Evolutionary conservation across 2,888 invertebrate genomes (phyloP).

Genomic region (Volucella zonaria): DNA sequence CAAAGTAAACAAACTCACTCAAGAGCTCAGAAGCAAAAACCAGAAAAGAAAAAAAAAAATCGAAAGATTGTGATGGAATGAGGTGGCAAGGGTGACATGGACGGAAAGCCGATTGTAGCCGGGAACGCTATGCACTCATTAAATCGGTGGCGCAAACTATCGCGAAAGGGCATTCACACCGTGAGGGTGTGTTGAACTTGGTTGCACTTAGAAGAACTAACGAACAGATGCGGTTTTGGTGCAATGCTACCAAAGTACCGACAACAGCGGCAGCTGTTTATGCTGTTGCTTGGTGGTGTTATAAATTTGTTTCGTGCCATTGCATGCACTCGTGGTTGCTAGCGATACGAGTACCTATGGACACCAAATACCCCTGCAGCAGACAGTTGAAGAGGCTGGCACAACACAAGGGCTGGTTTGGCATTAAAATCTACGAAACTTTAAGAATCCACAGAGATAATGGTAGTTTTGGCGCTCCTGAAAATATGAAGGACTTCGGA

Average conservation of each 20-base stretch:
- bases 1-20: slow-evolving; percentile 64
- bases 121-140: slow-evolving; percentile 70
- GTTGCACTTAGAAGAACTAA: slow-evolving; percentile 36
- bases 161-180: slow-evolving; percentile 72
- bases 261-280: slow-evolving; percentile 34
- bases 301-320: slow-evolving; percentile 53
- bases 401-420: not conserved
- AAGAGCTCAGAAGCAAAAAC: not conserved
- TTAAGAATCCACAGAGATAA: too few species aligned
- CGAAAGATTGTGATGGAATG: slow-evolving; percentile 12
- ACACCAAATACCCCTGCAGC: not conserved
- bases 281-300: slow-evolving; percentile 50
- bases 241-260: not conserved
- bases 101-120: slow-evolving; percentile 63
- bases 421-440: too few species aligned
- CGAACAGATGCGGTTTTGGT: not conserved
- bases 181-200: slow-evolving; percentile 73
- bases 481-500: too few species aligned
- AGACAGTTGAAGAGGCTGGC: slow-evolving; percentile 3
- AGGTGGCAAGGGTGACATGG: not conserved
- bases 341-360: slow-evolving; percentile 1
- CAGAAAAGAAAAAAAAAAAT: not conserved
- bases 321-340: slow-evolving; percentile 43
- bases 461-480: too few species aligned
- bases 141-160: slow-evolving; percentile 65